These are phyloP conservation scores for Pygoscelis antarcticus DNA, from an alignment of 2,113 vertebrate species.

Conservation along the genomic window DNA sequence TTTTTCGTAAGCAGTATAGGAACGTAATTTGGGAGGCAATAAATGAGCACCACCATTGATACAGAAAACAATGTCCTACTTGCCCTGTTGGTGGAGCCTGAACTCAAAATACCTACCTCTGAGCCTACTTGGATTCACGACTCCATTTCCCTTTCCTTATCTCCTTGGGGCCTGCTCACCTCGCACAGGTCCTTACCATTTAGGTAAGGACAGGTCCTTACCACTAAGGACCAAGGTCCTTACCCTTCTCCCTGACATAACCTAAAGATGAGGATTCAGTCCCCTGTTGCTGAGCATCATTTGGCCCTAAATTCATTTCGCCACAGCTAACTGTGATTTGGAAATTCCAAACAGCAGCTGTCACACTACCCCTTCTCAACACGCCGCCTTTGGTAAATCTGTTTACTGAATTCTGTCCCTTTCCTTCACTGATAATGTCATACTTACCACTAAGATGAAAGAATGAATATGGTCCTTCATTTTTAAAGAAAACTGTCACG, in stretches of 20 bases:
- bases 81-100: not conserved
- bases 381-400: not conserved
- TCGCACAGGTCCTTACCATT: not conserved
- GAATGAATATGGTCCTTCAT: not conserved
- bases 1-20: not conserved
- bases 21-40: not conserved
- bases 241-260: not conserved
- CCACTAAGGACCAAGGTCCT: too few relatives aligned
- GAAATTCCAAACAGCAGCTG: not conserved
- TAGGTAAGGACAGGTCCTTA: not conserved
- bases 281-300: not conserved
- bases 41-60: not conserved
- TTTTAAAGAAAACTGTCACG: not conserved
- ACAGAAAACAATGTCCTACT: not conserved
- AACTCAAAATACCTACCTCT: not conserved
- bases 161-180: not conserved
- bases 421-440: not conserved
- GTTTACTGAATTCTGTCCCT: not conserved
- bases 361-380: not conserved
- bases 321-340: not conserved
- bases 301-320: not conserved
- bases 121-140: not conserved
- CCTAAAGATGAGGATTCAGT: not conserved
- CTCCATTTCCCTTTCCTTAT: not conserved
- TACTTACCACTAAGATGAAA: not conserved